Percentiles rank a stretch among this genome's conserved stretches.
phyloP scores from a whole-genome alignment of 2,797 vertebrate species.

The Catharus ustulatus region DNA sequence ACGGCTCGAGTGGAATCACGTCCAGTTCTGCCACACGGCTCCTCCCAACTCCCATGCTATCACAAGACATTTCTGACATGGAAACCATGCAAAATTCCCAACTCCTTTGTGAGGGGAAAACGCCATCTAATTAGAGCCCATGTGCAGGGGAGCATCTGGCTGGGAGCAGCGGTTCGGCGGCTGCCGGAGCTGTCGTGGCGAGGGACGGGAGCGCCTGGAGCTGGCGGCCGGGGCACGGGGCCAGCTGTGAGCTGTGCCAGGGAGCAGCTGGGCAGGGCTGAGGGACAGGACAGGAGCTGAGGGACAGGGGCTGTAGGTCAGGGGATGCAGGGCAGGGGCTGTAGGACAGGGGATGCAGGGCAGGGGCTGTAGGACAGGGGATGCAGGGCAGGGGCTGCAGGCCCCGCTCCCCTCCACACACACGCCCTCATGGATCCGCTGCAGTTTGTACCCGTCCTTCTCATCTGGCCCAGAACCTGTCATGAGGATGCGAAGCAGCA shows the following conservation, averaged over 20 bases:
- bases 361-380: not conserved
- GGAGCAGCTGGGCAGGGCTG: conserved; percentile 80
- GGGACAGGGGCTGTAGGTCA: too few species aligned
- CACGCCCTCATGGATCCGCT: conserved; percentile 48
- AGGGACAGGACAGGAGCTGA: not conserved
- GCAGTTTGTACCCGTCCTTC: conserved; percentile 45
- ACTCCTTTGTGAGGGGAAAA: not conserved
- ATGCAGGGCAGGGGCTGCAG: not conserved
- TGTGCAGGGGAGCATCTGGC: conserved; percentile 81
- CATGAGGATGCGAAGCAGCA: not conserved
- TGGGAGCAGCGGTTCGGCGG: conserved; percentile 63
- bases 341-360: too few species aligned
- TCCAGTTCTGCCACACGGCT: not conserved
- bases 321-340: too few species aligned
- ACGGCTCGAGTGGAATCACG: not conserved
- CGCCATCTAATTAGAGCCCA: conserved; percentile 78
- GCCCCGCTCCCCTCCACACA: conserved; percentile 66
- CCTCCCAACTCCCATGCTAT: not conserved
- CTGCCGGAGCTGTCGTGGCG: conserved; percentile 79
- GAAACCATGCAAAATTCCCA: not conserved
- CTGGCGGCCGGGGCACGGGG: conserved; percentile 72
- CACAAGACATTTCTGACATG: not conserved
- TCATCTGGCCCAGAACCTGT: conserved; percentile 39
- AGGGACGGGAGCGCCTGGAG: conserved; percentile 70
- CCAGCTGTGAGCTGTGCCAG: conserved; percentile 80